Base-by-base conservation (phyloP, 2,797 vertebrate species). In the Trichosurus vulpecula region DNA sequence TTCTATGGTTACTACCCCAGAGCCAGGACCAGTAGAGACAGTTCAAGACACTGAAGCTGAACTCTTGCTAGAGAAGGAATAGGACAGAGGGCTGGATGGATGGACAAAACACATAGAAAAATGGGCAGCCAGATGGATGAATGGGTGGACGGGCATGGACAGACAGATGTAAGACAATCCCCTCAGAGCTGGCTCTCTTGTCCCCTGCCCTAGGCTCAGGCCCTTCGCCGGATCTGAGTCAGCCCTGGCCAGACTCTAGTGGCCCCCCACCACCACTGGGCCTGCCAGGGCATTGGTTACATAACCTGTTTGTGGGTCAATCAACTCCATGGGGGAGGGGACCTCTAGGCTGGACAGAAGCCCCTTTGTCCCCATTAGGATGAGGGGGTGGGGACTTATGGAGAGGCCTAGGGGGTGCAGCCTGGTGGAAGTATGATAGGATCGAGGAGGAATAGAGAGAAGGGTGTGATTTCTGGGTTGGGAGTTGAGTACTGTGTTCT, bases 281-380 rank as follows among this genome's bases (percentile, higher is more conserved):
- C 97, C 94, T 94, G 96, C 94, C 96, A 92, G 92, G 97, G 94
- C 97, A 58, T 30, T 92, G 95, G 96, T 98, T 98, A 98, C 90
- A 97, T 98, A 98, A 98, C 96, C 97, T 95, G 92, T 98, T 98
- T 97, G 97, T 98, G 97, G 98, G 98, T 98, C 98, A 98, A 94
- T 93, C 93, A 87, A 31, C 97, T 97, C 95, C 3, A 41, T 16
- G 96, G 61, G 96, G 95, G 92, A 96, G 95, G 96, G 87, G 95
- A 93, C 94, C 74, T 90, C 90, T 2, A 52, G 92, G 53, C 54
- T 81, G 92, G 96, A 98, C 98, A 98, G 97, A 98, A 98, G 97
- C 96, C 98, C 98, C 97, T 98, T 98, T 98, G 98, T 98, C 90
- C 92, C 87, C 66, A 54, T 92, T 91, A 91, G 92, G 90, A 95